Percentiles rank a stretch among this genome's conserved stretches.
Evolutionary conservation across 2,797 vertebrate species (phyloP).

Genomic region (Acipenser ruthenus): DNA sequence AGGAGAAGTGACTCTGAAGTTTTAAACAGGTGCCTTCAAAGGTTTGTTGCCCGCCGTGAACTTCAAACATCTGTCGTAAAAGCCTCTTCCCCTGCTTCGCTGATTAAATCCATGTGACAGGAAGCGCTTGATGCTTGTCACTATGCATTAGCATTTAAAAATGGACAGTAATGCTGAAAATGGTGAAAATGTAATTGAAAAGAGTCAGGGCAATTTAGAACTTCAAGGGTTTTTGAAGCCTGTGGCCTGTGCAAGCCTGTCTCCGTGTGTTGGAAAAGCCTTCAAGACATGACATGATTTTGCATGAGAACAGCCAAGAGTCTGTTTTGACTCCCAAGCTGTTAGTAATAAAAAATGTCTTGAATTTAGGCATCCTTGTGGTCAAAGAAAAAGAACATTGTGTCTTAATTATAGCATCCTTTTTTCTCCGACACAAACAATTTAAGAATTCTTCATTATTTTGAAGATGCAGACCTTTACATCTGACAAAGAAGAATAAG

Average conservation of each 20-base stretch:
- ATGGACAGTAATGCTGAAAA: not conserved
- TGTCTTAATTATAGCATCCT: not conserved
- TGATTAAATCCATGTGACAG: not conserved
- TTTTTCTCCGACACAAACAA: conserved; percentile 3
- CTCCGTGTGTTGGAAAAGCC: conserved; percentile 1
- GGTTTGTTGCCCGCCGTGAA: not conserved
- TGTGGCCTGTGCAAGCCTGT: not conserved
- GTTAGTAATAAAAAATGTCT: not conserved
- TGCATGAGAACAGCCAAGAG: not conserved
- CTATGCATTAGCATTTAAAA: not conserved
- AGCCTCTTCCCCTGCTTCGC: not conserved
- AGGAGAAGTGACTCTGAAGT: too few species aligned
- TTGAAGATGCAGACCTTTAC: too few species aligned
- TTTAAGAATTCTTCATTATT: too few species aligned
- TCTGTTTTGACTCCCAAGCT: not conserved
- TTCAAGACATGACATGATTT: not conserved
- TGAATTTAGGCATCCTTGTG: not conserved
- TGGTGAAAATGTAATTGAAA: not conserved
- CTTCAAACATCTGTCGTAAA: not conserved
- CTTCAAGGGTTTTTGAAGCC: conserved; percentile 5
- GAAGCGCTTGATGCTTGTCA: not conserved
- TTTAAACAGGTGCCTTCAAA: too few species aligned
- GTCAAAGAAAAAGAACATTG: not conserved
- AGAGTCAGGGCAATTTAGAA: not conserved
- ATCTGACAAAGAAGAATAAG: too few species aligned